Evolutionary conservation across 2,113 vertebrate genomes (phyloP).

Genomic region (Gobiocypris rarus): DNA sequence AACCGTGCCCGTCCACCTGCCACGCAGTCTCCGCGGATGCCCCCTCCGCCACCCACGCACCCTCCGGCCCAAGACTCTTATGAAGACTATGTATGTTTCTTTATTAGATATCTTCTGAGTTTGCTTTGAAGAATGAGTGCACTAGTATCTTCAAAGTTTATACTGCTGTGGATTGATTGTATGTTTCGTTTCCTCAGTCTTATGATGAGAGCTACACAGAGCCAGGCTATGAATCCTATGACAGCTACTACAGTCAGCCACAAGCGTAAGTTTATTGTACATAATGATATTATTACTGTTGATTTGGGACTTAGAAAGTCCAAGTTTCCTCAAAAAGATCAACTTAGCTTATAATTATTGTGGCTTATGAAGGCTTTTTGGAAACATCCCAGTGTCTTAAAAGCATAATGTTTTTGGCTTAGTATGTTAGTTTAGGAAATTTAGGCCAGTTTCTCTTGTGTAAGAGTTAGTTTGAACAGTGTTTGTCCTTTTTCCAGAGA

Average conservation of each 20-base stretch:
- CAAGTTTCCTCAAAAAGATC: neutral
- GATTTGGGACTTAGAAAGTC: neutral
- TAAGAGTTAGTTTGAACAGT: neutral
- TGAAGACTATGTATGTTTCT: conserved; percentile 88
- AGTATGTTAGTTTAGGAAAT: neutral
- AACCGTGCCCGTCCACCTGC: conserved; percentile 82
- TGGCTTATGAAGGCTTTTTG: conserved; percentile 19
- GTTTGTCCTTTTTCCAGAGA: conserved; percentile 79
- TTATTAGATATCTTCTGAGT: neutral
- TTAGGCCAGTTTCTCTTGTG: neutral
- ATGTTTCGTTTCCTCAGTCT: conserved; percentile 71
- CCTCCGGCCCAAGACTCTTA: conserved; percentile 84
- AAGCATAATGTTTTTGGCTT: neutral
- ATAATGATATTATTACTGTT: conserved; percentile 30
- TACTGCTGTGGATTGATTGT: neutral
- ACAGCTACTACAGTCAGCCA: conserved; percentile 95
- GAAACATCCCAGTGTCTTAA: conserved; percentile 6
- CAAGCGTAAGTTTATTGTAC: conserved; percentile 87
- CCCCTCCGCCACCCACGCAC: conserved; percentile 79
- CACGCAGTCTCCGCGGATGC: conserved; percentile 87
- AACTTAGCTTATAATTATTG: neutral
- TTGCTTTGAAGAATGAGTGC: neutral
- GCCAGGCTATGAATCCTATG: conserved; percentile 91
- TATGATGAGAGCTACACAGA: conserved; percentile 94
- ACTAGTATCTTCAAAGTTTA: neutral